Base-by-base conservation (phyloP, 1,140 invertebrate species). In the Delia radicum region DNA sequence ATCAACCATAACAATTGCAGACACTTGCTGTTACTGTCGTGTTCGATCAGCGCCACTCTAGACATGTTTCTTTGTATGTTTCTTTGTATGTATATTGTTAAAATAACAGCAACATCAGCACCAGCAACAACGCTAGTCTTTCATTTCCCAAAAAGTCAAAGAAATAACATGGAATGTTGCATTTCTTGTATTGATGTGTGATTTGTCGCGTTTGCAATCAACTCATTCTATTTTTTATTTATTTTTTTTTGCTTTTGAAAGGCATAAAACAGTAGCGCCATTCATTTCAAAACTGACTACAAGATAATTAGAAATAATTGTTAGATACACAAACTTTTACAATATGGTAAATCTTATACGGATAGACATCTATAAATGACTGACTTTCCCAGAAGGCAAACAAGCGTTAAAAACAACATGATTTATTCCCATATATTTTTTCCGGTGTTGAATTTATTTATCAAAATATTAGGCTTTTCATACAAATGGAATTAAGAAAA, bases 1-100 rank as follows among this genome's bases (percentile, higher is more conserved):
- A 73, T 73, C 71, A 73, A 73, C 33, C 71, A 73, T 29, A 73
- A 73, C 71, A 73, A 48, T 46, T 73, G 37, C 71, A 73, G 71
- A 73, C 71, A 73, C 71, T 73, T 73, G 71, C 65, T 69, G 65
- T 69, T 69, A 69, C 29, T 69, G 65, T 69, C 65, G 65, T 69
- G 65, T 69, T 69, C 65, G 65, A 69, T 69, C 65, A 69, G 65
- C 65, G 65, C 65, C 65, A 69, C 65, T 69, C 65, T 7, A 69
- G 65, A 69, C 65, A 69, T 37, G 29, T 37, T 18, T 12, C 12
- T 65, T 10, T 27, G 62, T 15, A 28, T 65, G n/a, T 55, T 55
- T 55, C 24, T 18, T 6, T 55, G n/a, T 21, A 10, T 2, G 18
- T 55, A n/a, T 55, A 8, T 55, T 55, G 18, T 10, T 18, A 7